A percentile compares a stretch with the other conserved stretches of the same genome.
These are phyloP conservation scores for Aphelenchoides bicaudatus DNA, from an alignment of 2,888 invertebrate genomes.

Conservation along the genomic window DNA sequence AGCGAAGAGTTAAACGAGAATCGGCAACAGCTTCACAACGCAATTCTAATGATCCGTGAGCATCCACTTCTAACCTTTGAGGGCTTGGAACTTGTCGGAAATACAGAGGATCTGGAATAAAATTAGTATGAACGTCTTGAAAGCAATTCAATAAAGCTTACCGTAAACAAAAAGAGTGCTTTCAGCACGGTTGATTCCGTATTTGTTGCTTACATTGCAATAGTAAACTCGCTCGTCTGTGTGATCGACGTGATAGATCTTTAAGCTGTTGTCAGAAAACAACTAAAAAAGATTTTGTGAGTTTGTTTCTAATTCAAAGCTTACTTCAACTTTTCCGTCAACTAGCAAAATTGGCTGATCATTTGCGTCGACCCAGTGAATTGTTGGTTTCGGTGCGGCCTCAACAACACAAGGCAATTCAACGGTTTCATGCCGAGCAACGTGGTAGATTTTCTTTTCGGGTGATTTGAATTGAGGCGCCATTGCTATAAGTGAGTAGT, in stretches of 20 bases:
- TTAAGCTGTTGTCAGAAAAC: constrained; percentile 54
- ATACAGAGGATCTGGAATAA: constrained; percentile 52
- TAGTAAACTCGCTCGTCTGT: constrained; percentile 59
- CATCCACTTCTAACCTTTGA: constrained; percentile 44
- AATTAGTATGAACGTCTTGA: not conserved
- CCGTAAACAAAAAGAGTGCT: constrained; percentile 58
- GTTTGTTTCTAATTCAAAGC: not conserved
- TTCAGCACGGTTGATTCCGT: constrained; percentile 57
- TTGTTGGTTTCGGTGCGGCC: constrained; percentile 56
- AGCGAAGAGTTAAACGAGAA: constrained; percentile 45
- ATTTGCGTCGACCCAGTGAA: constrained; percentile 58
- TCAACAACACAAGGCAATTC: constrained; percentile 56
- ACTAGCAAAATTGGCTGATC: constrained; percentile 38
- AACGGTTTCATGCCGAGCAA: constrained; percentile 41
- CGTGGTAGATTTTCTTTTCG: constrained; percentile 49
- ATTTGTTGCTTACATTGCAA: constrained; percentile 60
- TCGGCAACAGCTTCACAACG: constrained; percentile 48
- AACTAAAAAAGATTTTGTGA: constrained; percentile 35
- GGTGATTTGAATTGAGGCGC: constrained; percentile 57
- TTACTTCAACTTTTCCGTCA: constrained; percentile 41
- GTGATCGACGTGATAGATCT: constrained; percentile 48
- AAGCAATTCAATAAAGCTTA: constrained; percentile 30
- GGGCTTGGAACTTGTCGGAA: constrained; percentile 55
- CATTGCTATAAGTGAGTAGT: constrained; percentile 45
- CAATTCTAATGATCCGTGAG: constrained; percentile 40